Evolutionary conservation across 2,113 vertebrate genomes (phyloP), one percentile per base, ranked within the genome.

Genomic region (Thalassarche chlororhynchos): DNA sequence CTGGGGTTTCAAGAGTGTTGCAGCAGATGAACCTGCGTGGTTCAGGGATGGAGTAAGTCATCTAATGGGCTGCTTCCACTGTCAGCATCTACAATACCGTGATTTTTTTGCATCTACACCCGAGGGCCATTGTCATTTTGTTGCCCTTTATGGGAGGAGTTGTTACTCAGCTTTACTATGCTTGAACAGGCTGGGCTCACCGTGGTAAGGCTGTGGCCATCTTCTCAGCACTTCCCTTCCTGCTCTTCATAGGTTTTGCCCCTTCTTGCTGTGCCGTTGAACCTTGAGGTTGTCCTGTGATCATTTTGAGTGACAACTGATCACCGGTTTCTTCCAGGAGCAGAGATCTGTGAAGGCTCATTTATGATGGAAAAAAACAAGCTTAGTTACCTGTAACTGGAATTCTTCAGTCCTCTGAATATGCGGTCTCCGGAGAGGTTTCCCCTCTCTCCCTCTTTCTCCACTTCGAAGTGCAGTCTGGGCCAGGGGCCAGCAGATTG

Each of bases 401-500:
- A 95, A 75, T 91, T 95, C 28, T 62, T 80, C 76, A 55, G 38
- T 76, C 69, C 49, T 85, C 84, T 7, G 29, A 88, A 74, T 69
- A 51, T 28, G 66, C 0, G 0, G 21, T 61, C 66, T 91, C 87
- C 3, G 2, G 20, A 49, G 62, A 86, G 49, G 26, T 60, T 93
- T 85, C 18, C 28, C 28, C 7, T 8, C 24, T 19, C 34, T 75
- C 49, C 78, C 40, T 80, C 74, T 80, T 93, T 64, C 87, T 85
- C 29, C 28, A 15, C 46, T 90, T 97, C 93, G 86, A 94, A 97
- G 84, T 79, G 60, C 58, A 62, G 29, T 66, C 81, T 97, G 90
- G 95, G 93, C 90, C 47, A 76, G 60, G 29, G 75, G 75, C 90
- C 94, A 97, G 78, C 60, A 74, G 49, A 81, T 44, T 72, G 68